Percentiles rank a stretch among this genome's conserved stretches.
These are phyloP conservation scores for Haemorhous mexicanus DNA, from an alignment of 2,113 vertebrate species.

Conservation along the genomic window DNA sequence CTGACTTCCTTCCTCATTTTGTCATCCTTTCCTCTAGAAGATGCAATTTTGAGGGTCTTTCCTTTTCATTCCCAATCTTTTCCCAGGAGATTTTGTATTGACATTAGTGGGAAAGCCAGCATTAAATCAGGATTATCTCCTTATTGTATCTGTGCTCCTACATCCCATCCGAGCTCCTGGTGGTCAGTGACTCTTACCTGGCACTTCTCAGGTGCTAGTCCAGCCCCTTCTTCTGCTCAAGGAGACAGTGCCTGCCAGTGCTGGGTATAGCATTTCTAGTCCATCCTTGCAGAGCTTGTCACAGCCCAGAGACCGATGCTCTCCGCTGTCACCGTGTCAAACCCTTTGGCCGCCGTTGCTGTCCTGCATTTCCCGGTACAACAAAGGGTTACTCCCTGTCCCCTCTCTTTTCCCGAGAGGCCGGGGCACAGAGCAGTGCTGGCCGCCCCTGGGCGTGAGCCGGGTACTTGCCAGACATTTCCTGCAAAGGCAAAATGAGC, in stretches of 20 bases:
- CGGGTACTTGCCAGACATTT: neutral
- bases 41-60: neutral
- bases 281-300: neutral
- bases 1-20: fast-evolving
- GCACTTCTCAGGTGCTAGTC: neutral
- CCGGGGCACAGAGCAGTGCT: fast-evolving
- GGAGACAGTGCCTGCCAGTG: neutral
- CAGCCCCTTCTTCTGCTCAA: neutral
- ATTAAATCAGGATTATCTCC: neutral
- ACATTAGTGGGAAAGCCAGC: neutral
- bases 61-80: neutral
- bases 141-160: neutral
- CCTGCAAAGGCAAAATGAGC: neutral
- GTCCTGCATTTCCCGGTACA: neutral
- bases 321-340: neutral
- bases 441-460: neutral
- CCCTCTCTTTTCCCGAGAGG: neutral
- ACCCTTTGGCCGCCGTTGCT: neutral
- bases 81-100: neutral
- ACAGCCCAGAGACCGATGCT: neutral
- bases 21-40: neutral
- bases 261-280: neutral
- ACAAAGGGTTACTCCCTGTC: neutral
- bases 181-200: neutral
- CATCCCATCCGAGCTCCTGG: neutral